Evolutionary conservation across 2,888 invertebrate species (phyloP), one percentile per base, ranked within the genome.

Genomic region (Andrena trimmerana): DNA sequence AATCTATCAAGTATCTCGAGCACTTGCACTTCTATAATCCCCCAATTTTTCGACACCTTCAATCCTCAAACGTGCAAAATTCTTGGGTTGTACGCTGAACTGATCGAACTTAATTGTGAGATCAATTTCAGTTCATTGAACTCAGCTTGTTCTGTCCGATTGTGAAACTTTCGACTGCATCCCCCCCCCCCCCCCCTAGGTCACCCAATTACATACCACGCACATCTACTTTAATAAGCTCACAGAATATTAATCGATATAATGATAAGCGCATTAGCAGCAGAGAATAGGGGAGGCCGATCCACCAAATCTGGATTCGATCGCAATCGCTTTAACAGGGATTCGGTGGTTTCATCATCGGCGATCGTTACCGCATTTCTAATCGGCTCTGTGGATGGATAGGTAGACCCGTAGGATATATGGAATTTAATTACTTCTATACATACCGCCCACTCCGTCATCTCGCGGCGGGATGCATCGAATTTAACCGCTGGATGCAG

Each of bases 341-440:
- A 70, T 78, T 66, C 36, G 60, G 31, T 13, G 66, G 66, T 31
- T 70, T 33, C 50, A 70, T 42, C 7, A 62, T 33, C n/a, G 66
- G 33, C 36, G 20, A 63, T 71, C 67, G 48, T 78, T 71, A 66
- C 52, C 50, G 63, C 33, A 66, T 59, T 62, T 48, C 78, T 71
- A 48, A 62, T 78, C 20, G 20, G 31, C 13, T 42, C 5, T 29
- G 31, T 24, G 42, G 65, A 57, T 52, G 24, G 52, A 66, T 62
- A 10, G n/a, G 42, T 27, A 57, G 42, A 62, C 33, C 33, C 33
- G 10, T 24, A 59, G 54, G 20, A 48, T 52, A 59, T 66, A 33
- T 10, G 59, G 27, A 67, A 71, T 54, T 62, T 54, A 65, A 62
- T 71, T 78, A 80, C 78, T 60, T 24, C 42, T 16, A 36, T 68